A percentile compares a stretch with the other conserved stretches of the same genome.
Evolutionary conservation across 2,113 vertebrate genomes (phyloP).

Genomic region (Geococcyx californianus): DNA sequence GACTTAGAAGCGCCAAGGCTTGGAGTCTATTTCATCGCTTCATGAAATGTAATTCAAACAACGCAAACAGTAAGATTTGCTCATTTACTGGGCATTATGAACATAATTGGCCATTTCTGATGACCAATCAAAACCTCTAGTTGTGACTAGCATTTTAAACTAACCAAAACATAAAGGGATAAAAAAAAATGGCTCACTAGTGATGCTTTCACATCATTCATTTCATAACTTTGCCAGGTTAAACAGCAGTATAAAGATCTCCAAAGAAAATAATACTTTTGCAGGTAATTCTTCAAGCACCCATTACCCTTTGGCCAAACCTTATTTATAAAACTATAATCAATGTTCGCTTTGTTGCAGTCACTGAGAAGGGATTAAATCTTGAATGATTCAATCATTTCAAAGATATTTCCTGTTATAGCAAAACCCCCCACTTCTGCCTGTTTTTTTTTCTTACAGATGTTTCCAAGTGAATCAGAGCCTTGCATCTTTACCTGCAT

Average conservation of each 20-base stretch:
- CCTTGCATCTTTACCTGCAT: not conserved
- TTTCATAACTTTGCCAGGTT: not conserved
- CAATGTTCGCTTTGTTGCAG: not conserved
- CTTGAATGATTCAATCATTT: not conserved
- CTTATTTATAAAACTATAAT: not conserved
- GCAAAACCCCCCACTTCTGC: not conserved
- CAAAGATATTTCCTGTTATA: not conserved
- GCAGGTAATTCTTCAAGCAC: not conserved
- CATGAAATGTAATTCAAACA: constrained; percentile 28
- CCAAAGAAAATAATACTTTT: not conserved
- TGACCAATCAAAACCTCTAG: constrained; percentile 2
- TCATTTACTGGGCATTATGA: constrained; percentile 3
- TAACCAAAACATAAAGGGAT: not conserved
- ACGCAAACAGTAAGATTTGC: constrained; percentile 21
- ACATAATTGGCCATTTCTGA: not conserved
- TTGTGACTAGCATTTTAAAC: constrained; percentile 10
- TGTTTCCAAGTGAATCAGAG: not conserved
- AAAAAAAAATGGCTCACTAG: not conserved
- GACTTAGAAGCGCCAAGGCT: not conserved
- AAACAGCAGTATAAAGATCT: not conserved
- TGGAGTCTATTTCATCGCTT: not conserved
- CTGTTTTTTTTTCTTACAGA: not conserved
- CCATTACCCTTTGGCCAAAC: not conserved
- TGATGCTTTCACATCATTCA: not conserved
- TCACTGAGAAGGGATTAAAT: not conserved